Base-by-base conservation (phyloP, 2,888 invertebrate genomes). In the Andrena bicolor region DNA sequence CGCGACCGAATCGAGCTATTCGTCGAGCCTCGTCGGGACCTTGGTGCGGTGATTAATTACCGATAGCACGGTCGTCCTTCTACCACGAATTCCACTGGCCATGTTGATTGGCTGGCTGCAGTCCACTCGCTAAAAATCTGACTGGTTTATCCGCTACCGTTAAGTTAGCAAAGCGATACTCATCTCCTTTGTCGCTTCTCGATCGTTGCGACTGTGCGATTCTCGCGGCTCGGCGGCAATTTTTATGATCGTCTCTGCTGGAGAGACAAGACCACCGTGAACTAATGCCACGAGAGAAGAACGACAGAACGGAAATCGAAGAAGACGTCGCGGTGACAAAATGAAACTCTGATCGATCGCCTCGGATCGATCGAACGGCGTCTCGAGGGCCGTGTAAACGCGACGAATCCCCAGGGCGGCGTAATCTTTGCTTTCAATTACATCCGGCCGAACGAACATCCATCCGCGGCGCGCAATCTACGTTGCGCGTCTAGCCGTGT, bases 41-140 rank as follows among this genome's bases (percentile, higher is more conserved):
- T 86, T 85, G 87, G 86, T 84, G 81, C 23, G 75, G 69, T 63
- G 82, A 82, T 82, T 79, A 76, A 82, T 84, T 77, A 80, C 79
- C 48, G 66, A 68, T 28, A 53, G 49, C 56, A 20, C 65, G 49
- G 2, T 66, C 70, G 49, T 48, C 58, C 60, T 56, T 53, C 51
- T n/a, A 10, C 26, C 78, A 8, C 63, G 49, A 69, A 65, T 82
- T 69, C 68, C 77, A 8, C 3, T 32, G 23, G 53, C 20, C 41
- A 61, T 69, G 28, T 23, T 51, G 73, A 73, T 64, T 61, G 63
- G 35, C 6, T 8, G 35, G 10, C 56, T 35, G 26, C 51, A 51
- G 32, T 7, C 7, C 5, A 20, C 5, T 3, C 28, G 51, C 7
- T 23, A 64, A 41, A 64, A 23, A 65, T 65, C 13, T 10, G 26